These are phyloP conservation scores for Aspiorhynchus laticeps DNA, from an alignment of 2,113 vertebrate species.

Conservation along the genomic window DNA sequence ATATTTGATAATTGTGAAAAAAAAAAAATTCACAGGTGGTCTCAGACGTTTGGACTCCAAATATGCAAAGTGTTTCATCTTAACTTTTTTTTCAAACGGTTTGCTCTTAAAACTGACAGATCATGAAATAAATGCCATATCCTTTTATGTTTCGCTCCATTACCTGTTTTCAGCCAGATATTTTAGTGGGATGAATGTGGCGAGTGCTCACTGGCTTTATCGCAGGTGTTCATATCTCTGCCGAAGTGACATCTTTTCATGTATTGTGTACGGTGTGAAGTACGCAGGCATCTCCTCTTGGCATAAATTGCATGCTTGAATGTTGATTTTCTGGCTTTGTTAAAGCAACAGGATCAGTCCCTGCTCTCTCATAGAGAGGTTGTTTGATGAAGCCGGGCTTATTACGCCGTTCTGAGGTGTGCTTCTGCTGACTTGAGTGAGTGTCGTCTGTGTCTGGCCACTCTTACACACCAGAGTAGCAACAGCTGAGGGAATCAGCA, in stretches of 20 bases:
- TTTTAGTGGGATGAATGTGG: background rate
- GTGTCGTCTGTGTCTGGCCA: background rate
- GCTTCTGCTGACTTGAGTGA: background rate
- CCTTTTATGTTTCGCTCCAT: background rate
- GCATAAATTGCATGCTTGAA: conserved; percentile 3
- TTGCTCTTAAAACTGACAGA: background rate
- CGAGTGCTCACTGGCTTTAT: background rate
- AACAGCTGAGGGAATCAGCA: conserved; percentile 20
- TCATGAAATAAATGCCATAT: background rate
- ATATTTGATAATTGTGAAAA: background rate
- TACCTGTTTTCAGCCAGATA: background rate
- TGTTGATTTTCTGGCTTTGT: conserved; percentile 34
- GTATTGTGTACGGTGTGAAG: conserved; percentile 1
- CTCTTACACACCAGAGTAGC: background rate
- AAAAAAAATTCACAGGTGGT: background rate
- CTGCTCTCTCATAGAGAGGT: background rate
- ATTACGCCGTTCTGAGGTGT: background rate
- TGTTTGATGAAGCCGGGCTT: conserved; percentile 15
- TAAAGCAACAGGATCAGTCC: conserved; percentile 21
- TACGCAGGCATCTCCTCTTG: conserved; percentile 5
- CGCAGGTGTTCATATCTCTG: background rate
- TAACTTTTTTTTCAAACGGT: background rate
- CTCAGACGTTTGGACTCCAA: background rate
- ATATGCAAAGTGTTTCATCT: background rate
- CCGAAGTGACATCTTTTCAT: conserved; percentile 26